Evolutionary conservation across 1,140 invertebrate species (phyloP).

Genomic region (Nixonia krombeini): DNA sequence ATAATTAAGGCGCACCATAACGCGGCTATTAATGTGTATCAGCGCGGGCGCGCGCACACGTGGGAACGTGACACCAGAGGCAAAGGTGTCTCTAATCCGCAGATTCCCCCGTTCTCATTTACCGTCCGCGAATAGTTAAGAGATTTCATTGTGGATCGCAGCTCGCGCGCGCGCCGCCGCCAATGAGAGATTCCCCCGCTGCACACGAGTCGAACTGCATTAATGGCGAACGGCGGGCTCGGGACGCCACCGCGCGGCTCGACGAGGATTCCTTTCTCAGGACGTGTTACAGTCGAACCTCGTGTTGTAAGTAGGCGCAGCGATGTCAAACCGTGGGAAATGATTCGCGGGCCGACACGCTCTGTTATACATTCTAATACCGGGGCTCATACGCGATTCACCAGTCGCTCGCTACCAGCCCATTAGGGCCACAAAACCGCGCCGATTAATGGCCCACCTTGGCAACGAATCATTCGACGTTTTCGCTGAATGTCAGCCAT

Average conservation of each 20-base stretch:
- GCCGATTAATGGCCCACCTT: background rate
- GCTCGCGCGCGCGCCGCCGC: slow-evolving; percentile 8
- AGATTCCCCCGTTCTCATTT: background rate
- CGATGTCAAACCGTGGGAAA: slow-evolving; percentile 52
- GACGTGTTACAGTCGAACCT: slow-evolving; percentile 34
- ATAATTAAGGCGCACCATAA: slow-evolving; percentile 35
- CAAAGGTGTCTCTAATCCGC: slow-evolving; percentile 13
- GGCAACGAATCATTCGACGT: slow-evolving; percentile 1
- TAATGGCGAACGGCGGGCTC: slow-evolving; percentile 28
- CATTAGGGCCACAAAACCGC: background rate
- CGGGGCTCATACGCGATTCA: slow-evolving; percentile 12
- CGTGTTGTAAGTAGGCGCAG: slow-evolving; percentile 38
- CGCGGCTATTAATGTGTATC: slow-evolving; percentile 39
- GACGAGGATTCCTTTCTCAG: slow-evolving; percentile 41
- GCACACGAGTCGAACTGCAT: slow-evolving; percentile 27
- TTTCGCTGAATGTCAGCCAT: background rate
- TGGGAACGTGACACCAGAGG: slow-evolving; percentile 38
- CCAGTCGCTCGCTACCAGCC: slow-evolving; percentile 9
- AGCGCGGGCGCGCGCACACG: too few species aligned
- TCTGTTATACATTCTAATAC: slow-evolving; percentile 37
- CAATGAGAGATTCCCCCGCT: slow-evolving; percentile 28
- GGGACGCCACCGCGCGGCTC: slow-evolving; percentile 19
- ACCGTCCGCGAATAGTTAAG: background rate
- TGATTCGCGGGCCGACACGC: slow-evolving; percentile 17
- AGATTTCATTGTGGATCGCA: background rate